Evolutionary conservation across 2,113 vertebrate species (phyloP).

Genomic region (Marcusenius ussheri): DNA sequence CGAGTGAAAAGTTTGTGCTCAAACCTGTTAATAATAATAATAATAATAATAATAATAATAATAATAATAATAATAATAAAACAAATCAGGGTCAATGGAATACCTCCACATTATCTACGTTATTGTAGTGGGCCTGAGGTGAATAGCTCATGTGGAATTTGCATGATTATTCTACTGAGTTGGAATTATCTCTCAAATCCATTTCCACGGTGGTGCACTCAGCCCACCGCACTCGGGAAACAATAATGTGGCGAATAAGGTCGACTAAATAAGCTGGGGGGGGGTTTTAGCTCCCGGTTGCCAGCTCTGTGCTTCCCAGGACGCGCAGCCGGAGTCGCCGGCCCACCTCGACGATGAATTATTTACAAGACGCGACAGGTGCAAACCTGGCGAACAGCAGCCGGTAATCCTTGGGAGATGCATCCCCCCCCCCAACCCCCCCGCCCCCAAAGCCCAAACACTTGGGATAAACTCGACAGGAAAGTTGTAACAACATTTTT

Average conservation of each 20-base stretch:
- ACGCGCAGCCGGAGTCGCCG: background rate
- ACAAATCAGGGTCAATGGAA: background rate
- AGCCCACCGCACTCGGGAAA: background rate
- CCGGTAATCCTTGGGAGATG: background rate
- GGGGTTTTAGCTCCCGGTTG: background rate
- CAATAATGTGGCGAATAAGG: slow-evolving; percentile 9
- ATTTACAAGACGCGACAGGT: background rate
- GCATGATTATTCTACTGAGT: background rate
- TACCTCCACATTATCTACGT: background rate
- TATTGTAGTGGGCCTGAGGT: background rate
- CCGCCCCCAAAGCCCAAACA: background rate
- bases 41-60: background rate
- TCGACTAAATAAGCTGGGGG: background rate
- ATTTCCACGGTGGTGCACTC: background rate
- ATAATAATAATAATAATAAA: background rate
- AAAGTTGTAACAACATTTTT: background rate
- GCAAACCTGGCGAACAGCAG: background rate
- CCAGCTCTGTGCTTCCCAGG: background rate
- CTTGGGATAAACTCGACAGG: background rate
- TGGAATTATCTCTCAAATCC: background rate
- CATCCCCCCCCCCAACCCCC: background rate
- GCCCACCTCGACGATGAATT: background rate
- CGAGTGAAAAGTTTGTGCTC: background rate
- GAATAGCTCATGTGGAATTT: background rate
- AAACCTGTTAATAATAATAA: background rate